Percentiles rank a stretch among this genome's conserved stretches.
phyloP scores from a whole-genome alignment of 1,140 invertebrate genomes.

The Drosophila lowei region DNA sequence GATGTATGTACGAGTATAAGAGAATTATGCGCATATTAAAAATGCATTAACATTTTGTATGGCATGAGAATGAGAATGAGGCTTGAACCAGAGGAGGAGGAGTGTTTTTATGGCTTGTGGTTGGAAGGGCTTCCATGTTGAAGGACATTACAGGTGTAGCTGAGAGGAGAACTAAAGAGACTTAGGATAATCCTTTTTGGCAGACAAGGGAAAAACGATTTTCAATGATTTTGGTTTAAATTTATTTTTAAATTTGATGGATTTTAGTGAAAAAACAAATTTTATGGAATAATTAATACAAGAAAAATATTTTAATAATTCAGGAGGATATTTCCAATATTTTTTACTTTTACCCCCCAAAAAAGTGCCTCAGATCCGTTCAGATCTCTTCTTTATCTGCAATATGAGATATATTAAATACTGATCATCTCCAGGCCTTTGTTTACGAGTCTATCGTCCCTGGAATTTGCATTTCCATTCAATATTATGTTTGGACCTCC shows the following conservation, averaged over 20 bases:
- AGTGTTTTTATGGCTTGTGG: neutral
- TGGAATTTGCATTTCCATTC: constrained; percentile 49
- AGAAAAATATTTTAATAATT: too few species aligned
- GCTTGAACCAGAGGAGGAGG: constrained; percentile 18
- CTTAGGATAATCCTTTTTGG: too few species aligned
- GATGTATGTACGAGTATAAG: constrained; percentile 11
- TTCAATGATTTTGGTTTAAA: neutral
- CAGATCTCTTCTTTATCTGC: neutral
- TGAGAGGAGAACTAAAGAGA: too few species aligned
- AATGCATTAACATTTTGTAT: constrained; percentile 60
- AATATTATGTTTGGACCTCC: constrained; percentile 35
- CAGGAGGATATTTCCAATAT: too few species aligned
- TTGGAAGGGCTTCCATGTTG: constrained; percentile 5
- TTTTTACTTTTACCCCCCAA: too few species aligned
- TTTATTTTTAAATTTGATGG: neutral
- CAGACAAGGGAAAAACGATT: neutral
- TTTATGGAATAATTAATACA: too few species aligned
- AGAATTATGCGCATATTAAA: constrained; percentile 76
- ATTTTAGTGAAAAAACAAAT: too few species aligned
- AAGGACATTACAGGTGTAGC: constrained; percentile 21
- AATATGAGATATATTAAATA: neutral
- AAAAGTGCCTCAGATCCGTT: too few species aligned
- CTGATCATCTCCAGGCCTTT: constrained; percentile 33
- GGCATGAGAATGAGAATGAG: neutral
- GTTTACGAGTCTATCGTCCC: constrained; percentile 28